phyloP scores from a whole-genome alignment of 2,888 invertebrate genomes.

The Diarsia rubi region DNA sequence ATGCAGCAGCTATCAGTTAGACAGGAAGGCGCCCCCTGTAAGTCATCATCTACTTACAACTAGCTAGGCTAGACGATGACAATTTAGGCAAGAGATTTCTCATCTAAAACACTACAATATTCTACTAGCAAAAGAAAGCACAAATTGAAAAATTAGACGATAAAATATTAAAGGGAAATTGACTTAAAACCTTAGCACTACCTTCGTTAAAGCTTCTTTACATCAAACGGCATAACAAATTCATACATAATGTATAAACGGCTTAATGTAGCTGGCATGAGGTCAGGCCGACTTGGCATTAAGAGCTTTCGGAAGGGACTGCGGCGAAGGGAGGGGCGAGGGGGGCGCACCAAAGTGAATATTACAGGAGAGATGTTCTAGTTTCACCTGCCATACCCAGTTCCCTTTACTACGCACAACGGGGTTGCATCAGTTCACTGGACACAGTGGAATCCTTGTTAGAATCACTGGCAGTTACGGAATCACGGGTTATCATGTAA shows the following conservation, averaged over 20 bases:
- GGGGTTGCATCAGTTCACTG: constrained; percentile 51
- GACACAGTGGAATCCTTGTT: constrained; percentile 47
- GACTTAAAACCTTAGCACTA: constrained; percentile 86
- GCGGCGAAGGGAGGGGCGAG: constrained; percentile 71
- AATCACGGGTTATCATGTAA: constrained; percentile 54
- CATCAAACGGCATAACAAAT: constrained; percentile 91
- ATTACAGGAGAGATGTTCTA: constrained; percentile 83
- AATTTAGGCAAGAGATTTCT: not conserved
- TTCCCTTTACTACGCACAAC: constrained; percentile 54
- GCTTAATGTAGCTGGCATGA: constrained; percentile 90
- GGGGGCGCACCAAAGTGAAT: constrained; percentile 87
- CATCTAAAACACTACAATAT: not conserved
- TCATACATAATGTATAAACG: constrained; percentile 91
- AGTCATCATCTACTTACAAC: no score
- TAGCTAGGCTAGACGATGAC: no score
- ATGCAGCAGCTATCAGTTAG: no score
- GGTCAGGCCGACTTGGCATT: constrained; percentile 89
- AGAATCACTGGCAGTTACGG: constrained; percentile 46
- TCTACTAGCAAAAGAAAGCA: constrained; percentile 6
- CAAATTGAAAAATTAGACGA: constrained; percentile 61
- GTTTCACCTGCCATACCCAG: constrained; percentile 68
- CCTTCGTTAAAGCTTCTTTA: constrained; percentile 89
- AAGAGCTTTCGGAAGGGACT: constrained; percentile 88
- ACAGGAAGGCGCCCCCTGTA: no score
- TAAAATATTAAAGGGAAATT: constrained; percentile 74